Evolutionary conservation across 1,140 invertebrate genomes (phyloP), one percentile per base, ranked within the genome.

Genomic region (Solenopsis fugax): DNA sequence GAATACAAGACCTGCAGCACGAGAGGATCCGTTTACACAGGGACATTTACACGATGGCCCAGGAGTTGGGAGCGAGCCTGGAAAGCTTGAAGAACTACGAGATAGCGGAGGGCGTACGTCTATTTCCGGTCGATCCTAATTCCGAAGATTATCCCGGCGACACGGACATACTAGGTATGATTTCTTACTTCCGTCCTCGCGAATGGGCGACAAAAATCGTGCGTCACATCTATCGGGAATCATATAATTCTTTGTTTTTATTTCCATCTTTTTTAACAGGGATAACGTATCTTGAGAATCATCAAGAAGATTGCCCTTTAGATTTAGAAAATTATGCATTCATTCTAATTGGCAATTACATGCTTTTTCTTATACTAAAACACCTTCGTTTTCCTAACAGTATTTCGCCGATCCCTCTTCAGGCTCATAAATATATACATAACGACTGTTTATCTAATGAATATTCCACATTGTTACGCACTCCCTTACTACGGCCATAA

Each of bases 1-100:
- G 96, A 77, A 97, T 98, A 29, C 97, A 98, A 94, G 96, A 97
- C 50, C 91, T 97, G 34, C 96, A 97, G 54, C 97, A 98, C 88
- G 96, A 97, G 86, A 96, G 96, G 1, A 93, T 98, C n/a, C 94
- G 97, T 48, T 93, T 98, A 41, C 97, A 98, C 93, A 94, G 97
- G n/a, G 97, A 98, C 84, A 97, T 98, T 16, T 95, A 96, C 48
- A 94, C 93, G 2, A 96, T 96, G 96, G 93, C 94, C 37, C 93
- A 94, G 62, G 94, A 96, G 89, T 92, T 97, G 67, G 94, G 94
- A 1, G 95, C 96, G 37, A 91, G 93, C 37, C 88, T 93, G 7
- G 94, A 95, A 21, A 92, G 95, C 67, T 94, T 97, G 16, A 94
- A 94, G 3, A 94, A 95, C 85, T 96, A 96, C 86, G 91, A 95